These are phyloP conservation scores for Chaenocephalus aceratus DNA, from an alignment of 2,113 vertebrate species.

Conservation along the genomic window DNA sequence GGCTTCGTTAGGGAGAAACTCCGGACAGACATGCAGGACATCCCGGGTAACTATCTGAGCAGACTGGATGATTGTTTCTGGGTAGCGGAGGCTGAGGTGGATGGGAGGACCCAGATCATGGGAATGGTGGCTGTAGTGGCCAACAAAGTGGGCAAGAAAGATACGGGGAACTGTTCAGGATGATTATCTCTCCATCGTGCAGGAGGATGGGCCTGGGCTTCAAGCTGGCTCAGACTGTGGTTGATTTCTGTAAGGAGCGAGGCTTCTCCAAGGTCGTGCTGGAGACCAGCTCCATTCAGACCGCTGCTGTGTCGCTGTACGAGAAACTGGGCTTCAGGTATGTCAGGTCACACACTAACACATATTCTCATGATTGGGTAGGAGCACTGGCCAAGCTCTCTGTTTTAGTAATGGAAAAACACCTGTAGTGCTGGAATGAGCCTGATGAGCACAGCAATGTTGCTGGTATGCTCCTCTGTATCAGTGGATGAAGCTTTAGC, in stretches of 20 bases:
- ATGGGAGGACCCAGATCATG: slow-evolving; percentile 58
- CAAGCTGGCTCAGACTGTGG: slow-evolving; percentile 59
- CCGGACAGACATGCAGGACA: slow-evolving; percentile 78
- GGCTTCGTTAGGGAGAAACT: slow-evolving; percentile 55
- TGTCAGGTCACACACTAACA: slow-evolving; percentile 1
- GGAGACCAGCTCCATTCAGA: slow-evolving; percentile 72
- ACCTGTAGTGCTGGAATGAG: slow-evolving; percentile 19
- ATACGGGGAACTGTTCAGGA: slow-evolving; percentile 73
- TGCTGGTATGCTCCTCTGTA: neutral
- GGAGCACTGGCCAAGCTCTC: slow-evolving; percentile 39
- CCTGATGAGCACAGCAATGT: neutral
- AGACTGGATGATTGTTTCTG: slow-evolving; percentile 77
- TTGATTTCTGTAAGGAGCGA: slow-evolving; percentile 74
- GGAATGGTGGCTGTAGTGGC: slow-evolving; percentile 76
- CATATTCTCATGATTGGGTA: neutral
- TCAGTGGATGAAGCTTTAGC: neutral
- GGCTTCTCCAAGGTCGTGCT: slow-evolving; percentile 73
- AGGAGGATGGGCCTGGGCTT: slow-evolving; percentile 75
- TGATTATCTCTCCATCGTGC: slow-evolving; percentile 71
- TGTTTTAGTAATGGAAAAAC: slow-evolving; percentile 74
- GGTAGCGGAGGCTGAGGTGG: slow-evolving; percentile 75
- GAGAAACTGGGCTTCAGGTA: slow-evolving; percentile 72
- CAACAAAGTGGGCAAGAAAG: slow-evolving; percentile 46
- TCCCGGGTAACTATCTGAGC: slow-evolving; percentile 66
- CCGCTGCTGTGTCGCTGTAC: slow-evolving; percentile 72